These are phyloP conservation scores for Balaeniceps rex DNA, from an alignment of 2,113 vertebrate species.

Conservation along the genomic window DNA sequence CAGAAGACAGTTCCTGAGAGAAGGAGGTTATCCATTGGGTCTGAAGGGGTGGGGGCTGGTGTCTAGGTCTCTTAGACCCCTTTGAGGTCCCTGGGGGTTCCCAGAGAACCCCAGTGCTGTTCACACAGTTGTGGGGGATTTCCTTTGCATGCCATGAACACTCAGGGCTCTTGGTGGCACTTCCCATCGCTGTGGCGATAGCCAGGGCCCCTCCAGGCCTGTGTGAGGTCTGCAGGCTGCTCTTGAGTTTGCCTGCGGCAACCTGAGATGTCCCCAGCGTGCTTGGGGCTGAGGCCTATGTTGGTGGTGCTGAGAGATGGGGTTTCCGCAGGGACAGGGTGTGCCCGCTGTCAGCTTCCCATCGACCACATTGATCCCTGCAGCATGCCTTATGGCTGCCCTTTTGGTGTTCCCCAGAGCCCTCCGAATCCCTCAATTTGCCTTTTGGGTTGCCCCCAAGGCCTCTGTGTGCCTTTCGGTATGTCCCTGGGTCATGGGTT, in stretches of 20 bases:
- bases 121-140: not conserved
- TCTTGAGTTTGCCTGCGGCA: not conserved
- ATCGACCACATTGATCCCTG: not conserved
- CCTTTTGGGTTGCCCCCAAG: too few relatives aligned
- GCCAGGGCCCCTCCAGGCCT: not conserved
- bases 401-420: not conserved
- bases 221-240: not conserved
- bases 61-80: not conserved
- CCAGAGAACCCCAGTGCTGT: not conserved
- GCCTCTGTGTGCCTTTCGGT: not conserved
- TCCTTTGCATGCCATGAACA: not conserved
- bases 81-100: not conserved
- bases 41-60: not conserved
- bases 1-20: not conserved
- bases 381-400: not conserved
- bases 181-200: not conserved
- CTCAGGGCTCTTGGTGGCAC: not conserved
- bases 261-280: too few relatives aligned
- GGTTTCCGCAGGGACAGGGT: not conserved
- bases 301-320: not conserved
- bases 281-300: not conserved
- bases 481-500: not conserved
- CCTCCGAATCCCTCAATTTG: not conserved
- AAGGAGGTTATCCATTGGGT: not conserved
- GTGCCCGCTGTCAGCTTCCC: not conserved